A percentile compares a stretch with the other conserved stretches of the same genome.
phyloP scores from a whole-genome alignment of 2,797 vertebrate species.

The Apogon talboti region DNA sequence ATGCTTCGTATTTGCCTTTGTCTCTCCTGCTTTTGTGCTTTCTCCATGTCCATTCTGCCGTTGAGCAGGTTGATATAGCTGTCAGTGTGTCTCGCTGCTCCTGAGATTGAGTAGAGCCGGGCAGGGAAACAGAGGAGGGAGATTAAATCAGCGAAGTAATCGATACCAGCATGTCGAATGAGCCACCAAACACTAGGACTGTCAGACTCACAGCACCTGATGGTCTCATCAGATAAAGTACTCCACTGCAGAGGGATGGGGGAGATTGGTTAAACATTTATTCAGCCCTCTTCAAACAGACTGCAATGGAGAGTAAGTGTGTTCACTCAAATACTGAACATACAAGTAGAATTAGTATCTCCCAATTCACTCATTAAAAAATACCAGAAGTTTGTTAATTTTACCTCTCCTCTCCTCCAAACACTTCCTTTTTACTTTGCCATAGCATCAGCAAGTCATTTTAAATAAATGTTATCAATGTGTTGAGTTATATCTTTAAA shows the following conservation, averaged over 20 bases:
- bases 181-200: conserved; percentile 61
- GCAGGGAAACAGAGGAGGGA: conserved; percentile 63
- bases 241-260: conserved; percentile 21
- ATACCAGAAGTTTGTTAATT: too few species aligned
- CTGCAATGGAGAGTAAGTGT: neutral
- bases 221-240: conserved; percentile 64
- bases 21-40: neutral
- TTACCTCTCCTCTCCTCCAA: too few species aligned
- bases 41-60: conserved; percentile 15
- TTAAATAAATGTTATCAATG: too few species aligned
- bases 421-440: too few species aligned
- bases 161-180: conserved; percentile 64
- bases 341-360: too few species aligned
- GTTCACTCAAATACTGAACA: too few species aligned
- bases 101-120: conserved; percentile 61
- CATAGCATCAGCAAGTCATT: too few species aligned
- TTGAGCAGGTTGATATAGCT: conserved; percentile 56
- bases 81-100: conserved; percentile 50
- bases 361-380: too few species aligned
- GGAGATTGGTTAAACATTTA: conserved; percentile 26
- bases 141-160: conserved; percentile 76
- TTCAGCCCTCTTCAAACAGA: conserved; percentile 14
- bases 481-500: too few species aligned
- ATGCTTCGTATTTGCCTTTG: conserved; percentile 1
- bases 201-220: conserved; percentile 59